Conservation (phyloP, 2,797 vertebrate species). For the Gambelia wislizenii region DNA sequence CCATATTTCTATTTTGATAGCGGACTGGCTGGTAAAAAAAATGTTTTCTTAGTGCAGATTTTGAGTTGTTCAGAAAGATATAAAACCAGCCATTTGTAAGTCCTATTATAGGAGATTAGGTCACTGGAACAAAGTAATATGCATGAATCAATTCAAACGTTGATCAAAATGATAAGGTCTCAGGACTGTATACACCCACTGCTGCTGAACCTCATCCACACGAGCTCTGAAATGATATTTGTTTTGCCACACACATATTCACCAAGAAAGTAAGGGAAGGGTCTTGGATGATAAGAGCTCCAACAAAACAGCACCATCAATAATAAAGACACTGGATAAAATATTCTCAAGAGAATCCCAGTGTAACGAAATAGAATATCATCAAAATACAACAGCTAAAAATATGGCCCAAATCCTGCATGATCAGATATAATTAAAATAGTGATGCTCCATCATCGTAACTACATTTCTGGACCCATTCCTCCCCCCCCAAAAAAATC, state of each 20-base stretch:
- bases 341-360: too few species aligned
- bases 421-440: too few species aligned
- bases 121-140: not conserved
- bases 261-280: not conserved
- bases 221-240: not conserved
- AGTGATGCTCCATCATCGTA: too few species aligned
- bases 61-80: slow-evolving; percentile 12
- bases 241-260: not conserved
- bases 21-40: slow-evolving; percentile 19
- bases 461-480: too few species aligned
- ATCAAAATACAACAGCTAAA: too few species aligned
- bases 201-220: not conserved
- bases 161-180: not conserved
- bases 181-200: not conserved
- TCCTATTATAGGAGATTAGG: not conserved
- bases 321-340: not conserved
- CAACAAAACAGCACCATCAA: not conserved
- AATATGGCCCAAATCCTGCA: too few species aligned
- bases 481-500: too few species aligned
- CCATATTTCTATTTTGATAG: slow-evolving; percentile 43
- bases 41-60: slow-evolving; percentile 41
- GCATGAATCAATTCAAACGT: not conserved
- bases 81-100: not conserved
- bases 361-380: too few species aligned
- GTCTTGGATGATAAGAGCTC: too few species aligned